Base-by-base conservation (phyloP, 2,888 invertebrate species). In the Tenthredo amoena region DNA sequence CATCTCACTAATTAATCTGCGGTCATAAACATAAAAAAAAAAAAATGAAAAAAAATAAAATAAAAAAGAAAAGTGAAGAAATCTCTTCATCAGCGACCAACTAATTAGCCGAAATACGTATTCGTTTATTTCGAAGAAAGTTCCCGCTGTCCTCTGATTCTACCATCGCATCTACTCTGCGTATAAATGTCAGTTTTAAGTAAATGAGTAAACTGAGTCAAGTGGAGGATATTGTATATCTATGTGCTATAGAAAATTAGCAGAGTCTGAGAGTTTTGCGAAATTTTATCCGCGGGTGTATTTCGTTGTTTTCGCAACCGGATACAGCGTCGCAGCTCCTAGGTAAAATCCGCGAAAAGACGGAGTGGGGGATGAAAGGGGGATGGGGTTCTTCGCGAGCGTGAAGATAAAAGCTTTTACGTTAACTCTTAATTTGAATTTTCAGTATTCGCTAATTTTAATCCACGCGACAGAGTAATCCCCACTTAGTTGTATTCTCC, bases 361-460 rank as follows among this genome's bases (percentile, higher is more conserved):
- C 18, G 9, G 9, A 26, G 6, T 0, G 34, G 34, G 31, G 31
- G 18, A 15, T 68, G 12, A 5, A 5, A 5, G 12, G 12, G 21
- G 31, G 31, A 34, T 4, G 68, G 65, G 68, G 31, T 62, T 26
- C 3, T 55, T 55, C n/a, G 55, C n/a, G 55, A 55, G 55, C 18
- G n/a, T n/a, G n/a, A 1, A 55, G 55, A 68, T 68, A 34, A 68
- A 68, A 68, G 68, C 68, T 68, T 68, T 68, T 34, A 26, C 34
- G 68, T 68, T 68, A 68, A 68, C 34, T 34, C 68, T 68, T 68
- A 68, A 68, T 68, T 68, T 68, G 68, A 68, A 68, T 68, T 68
- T 68, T 68, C 68, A 31, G 15, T 34, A 68, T 68, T 68, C 68
- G 9, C 31, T 68, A 68, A 68, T 68, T 68, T 68, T 68, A 68